Conservation (phyloP, 2,797 vertebrate genomes). For the Petrocephalus sullivani region DNA sequence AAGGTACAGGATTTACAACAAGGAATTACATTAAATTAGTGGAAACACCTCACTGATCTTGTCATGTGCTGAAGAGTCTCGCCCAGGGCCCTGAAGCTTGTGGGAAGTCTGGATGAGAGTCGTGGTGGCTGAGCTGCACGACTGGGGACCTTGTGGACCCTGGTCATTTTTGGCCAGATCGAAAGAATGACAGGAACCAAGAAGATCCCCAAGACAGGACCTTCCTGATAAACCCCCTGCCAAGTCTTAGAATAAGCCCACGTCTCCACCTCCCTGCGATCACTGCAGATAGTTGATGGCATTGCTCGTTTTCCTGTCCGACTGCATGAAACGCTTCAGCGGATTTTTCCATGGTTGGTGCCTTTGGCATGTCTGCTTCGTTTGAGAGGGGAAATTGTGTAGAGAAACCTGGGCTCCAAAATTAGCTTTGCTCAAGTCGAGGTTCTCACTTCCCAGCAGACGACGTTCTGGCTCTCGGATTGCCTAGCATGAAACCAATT, state of each 20-base stretch:
- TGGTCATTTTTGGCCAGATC: conserved; percentile 19
- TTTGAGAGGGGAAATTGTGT: not conserved
- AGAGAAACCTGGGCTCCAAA: not conserved
- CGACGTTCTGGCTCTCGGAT: not conserved
- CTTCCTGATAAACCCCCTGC: conserved; percentile 20
- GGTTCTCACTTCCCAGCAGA: not conserved
- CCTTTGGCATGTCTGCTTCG: not conserved
- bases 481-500: not conserved
- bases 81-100: not conserved
- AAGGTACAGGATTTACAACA: conserved; percentile 16
- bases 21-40: conserved; percentile 25
- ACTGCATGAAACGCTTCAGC: not conserved
- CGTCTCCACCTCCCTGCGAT: not conserved
- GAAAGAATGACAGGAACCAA: conserved; percentile 26
- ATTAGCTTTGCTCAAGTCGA: not conserved
- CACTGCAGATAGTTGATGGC: not conserved
- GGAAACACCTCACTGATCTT: not conserved
- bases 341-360: not conserved
- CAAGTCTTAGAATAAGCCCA: not conserved
- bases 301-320: not conserved
- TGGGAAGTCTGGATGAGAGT: not conserved
- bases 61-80: not conserved
- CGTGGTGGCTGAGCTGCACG: not conserved
- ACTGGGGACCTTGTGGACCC: not conserved
- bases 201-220: conserved; percentile 23